Evolutionary conservation across 2,113 vertebrate species (phyloP), one percentile per base, ranked within the genome.

Genomic region (Actinemys pallida): DNA sequence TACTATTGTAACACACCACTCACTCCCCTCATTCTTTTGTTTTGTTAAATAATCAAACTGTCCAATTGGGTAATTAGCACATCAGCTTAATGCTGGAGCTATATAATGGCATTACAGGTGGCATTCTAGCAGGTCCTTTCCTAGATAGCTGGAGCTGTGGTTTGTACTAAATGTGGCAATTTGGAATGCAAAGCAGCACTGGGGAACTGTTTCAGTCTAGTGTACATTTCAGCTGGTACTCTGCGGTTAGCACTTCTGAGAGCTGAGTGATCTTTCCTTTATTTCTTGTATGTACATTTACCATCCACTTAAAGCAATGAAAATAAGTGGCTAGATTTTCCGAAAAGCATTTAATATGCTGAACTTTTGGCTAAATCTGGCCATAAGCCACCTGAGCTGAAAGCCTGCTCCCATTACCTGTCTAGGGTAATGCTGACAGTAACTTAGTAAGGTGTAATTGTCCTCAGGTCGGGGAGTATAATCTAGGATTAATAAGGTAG

Each of bases 41-140:
- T 94, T 65, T 89, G 81, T n/a, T 50, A 90, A 96, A 90, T 53
- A 65, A 87, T 69, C 56, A 87, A 80, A 88, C 5, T 62, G 49
- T 8, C 20, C 57, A 25, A 47, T 39, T 92, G 89, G 25, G 57
- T 89, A 96, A 95, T 94, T 93, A 90, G 50, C 84, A 89, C n/a
- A 47, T 4, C 80, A 50, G 39, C 39, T 49, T 78, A 95, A 93
- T 54, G 81, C 25, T 85, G 86, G 59, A 87, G 52, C 49, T 87
- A 75, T 89, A 65, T 47, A 88, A 90, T 52, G 69, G 10, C 17
- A 42, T 53, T 42, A 56, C 39, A 56, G 72, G 79, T 84, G 56
- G 31, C 84, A 50, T 25, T 80, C 57, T 42, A 54, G 29, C 84
- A 76, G 75, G 20, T 10, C 49, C 35, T 82, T 83, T 78, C 42